Evolutionary conservation across 2,797 vertebrate genomes (phyloP).

Genomic region (Miichthys miiuy): DNA sequence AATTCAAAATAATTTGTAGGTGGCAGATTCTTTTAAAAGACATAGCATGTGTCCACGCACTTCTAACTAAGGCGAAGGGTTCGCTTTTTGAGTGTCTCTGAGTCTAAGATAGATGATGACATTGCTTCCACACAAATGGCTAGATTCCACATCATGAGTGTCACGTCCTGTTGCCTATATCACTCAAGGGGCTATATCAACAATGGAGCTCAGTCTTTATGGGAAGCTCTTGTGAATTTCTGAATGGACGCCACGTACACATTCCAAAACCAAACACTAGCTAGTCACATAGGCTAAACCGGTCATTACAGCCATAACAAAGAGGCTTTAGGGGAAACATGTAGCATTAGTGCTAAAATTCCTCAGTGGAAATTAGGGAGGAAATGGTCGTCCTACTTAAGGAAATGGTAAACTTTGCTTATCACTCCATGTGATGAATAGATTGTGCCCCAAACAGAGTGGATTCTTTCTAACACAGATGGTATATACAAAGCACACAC

Average conservation of each 20-base stretch:
- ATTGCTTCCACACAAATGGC: slow-evolving; percentile 66
- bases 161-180: slow-evolving; percentile 70
- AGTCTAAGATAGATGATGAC: slow-evolving; percentile 62
- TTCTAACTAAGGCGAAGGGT: slow-evolving; percentile 13
- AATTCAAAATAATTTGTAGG: not conserved
- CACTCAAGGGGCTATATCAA: slow-evolving; percentile 72
- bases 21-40: not conserved
- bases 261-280: slow-evolving; percentile 82
- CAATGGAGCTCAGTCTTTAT: slow-evolving; percentile 74
- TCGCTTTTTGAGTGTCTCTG: slow-evolving; percentile 28
- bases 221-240: slow-evolving; percentile 65
- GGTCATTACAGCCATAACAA: slow-evolving; percentile 82
- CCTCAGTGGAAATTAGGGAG: slow-evolving; percentile 68
- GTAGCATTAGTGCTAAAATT: slow-evolving; percentile 75
- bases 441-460: slow-evolving; percentile 57
- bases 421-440: slow-evolving; percentile 71
- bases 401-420: slow-evolving; percentile 79
- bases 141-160: slow-evolving; percentile 76
- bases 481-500: slow-evolving; percentile 11
- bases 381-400: slow-evolving; percentile 64
- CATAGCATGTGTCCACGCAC: slow-evolving; percentile 12
- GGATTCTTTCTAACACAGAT: slow-evolving; percentile 49
- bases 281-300: slow-evolving; percentile 73
- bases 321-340: slow-evolving; percentile 76
- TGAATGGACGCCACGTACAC: slow-evolving; percentile 72